Evolutionary conservation across 2,113 vertebrate genomes (phyloP).

Genomic region (Columba livia): DNA sequence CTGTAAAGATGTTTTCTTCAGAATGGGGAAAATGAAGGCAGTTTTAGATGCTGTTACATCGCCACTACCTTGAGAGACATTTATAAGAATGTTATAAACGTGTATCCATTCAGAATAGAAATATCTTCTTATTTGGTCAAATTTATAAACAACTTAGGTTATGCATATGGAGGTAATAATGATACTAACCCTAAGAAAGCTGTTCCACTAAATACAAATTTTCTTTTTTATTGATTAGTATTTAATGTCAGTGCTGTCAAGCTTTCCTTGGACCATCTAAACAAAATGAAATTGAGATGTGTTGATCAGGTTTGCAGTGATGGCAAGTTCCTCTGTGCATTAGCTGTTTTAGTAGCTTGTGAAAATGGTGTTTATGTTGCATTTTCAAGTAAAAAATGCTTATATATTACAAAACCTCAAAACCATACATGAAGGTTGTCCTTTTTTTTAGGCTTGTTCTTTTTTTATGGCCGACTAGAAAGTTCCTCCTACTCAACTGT

Average conservation of each 20-base stretch:
- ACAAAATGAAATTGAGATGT: neutral
- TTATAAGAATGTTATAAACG: neutral
- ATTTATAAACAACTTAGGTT: neutral
- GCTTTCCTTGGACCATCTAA: neutral
- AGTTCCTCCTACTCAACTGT: neutral
- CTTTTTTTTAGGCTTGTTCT: rapidly evolving
- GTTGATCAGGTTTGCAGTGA: neutral
- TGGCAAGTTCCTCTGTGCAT: neutral
- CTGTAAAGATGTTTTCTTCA: neutral
- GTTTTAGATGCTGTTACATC: neutral
- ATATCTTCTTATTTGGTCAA: neutral
- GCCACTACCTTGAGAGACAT: neutral
- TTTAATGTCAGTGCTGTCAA: neutral
- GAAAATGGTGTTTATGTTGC: neutral
- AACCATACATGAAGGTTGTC: rapidly evolving
- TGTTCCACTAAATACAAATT: neutral
- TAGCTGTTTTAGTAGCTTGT: neutral
- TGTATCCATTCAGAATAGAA: neutral
- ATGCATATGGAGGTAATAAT: neutral
- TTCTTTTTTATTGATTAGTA: neutral
- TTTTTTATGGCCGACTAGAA: neutral
- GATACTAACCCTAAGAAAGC: neutral
- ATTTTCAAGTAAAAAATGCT: neutral
- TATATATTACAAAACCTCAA: neutral
- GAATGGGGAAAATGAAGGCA: neutral